Conservation (phyloP, 2,113 vertebrate genomes). For the Zosterops pallidus region DNA sequence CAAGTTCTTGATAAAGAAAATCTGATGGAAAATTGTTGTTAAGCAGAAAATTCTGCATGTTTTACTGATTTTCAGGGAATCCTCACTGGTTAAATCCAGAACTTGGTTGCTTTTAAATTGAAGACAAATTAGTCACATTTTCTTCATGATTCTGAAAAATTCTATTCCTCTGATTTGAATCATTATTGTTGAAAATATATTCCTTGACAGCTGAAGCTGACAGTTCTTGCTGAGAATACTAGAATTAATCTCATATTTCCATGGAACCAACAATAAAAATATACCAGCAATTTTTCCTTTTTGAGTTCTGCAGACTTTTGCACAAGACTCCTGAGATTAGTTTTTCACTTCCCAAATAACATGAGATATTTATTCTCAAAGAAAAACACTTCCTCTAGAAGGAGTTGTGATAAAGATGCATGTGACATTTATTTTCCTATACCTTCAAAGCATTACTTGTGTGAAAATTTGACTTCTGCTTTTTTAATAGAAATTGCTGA, state of each 20-base stretch:
- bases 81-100: neutral
- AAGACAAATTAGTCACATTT: neutral
- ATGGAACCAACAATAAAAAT: neutral
- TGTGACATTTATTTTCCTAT: slow-evolving; percentile 10
- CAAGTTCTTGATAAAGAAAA: neutral
- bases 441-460: neutral
- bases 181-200: neutral
- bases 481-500: neutral
- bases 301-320: neutral
- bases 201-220: neutral
- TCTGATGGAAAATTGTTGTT: neutral
- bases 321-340: neutral
- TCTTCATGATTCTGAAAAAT: neutral
- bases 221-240: neutral
- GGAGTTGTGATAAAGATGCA: neutral
- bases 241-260: neutral
- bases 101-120: neutral
- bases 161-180: neutral
- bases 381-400: neutral
- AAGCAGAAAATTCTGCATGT: neutral
- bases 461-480: neutral
- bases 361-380: neutral
- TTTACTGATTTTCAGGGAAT: neutral
- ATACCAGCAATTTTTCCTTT: neutral
- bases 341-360: slow-evolving; percentile 21